Percentiles rank a stretch among this genome's conserved stretches.
These are phyloP conservation scores for Eubasilissa regina DNA, from an alignment of 1,140 invertebrate species.

Conservation along the genomic window DNA sequence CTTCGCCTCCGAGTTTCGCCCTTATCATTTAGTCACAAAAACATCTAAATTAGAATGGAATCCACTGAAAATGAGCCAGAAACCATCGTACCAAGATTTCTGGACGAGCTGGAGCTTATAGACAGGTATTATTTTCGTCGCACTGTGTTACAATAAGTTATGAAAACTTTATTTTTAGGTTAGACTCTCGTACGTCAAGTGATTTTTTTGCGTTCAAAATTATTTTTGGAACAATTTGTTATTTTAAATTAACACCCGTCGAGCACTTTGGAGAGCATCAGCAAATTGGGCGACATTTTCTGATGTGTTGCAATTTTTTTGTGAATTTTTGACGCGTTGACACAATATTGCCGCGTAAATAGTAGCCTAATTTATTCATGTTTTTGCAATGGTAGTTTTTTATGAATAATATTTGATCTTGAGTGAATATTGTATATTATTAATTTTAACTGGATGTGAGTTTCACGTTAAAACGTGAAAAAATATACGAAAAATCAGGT, in stretches of 20 bases:
- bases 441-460: not conserved
- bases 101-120: conserved; percentile 36
- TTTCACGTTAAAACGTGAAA: not conserved
- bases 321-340: not conserved
- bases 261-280: not conserved
- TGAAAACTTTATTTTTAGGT: conserved; percentile 4
- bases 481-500: not conserved
- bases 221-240: conserved; percentile 26
- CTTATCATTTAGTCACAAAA: not conserved
- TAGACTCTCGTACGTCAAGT: not conserved
- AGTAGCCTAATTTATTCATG: not conserved
- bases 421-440: not conserved
- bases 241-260: not conserved
- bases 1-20: not conserved
- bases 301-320: not conserved
- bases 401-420: not conserved
- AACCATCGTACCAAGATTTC: conserved; percentile 20
- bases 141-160: not conserved
- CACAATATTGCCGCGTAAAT: not conserved
- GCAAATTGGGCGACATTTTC: not conserved
- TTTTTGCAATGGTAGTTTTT: not conserved
- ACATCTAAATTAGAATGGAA: conserved; percentile 35
- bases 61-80: conserved; percentile 18
- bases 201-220: not conserved
- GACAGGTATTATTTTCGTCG: conserved; percentile 29